Evolutionary conservation across 2,797 vertebrate species (phyloP).

Genomic region (Erethizon dorsatum): DNA sequence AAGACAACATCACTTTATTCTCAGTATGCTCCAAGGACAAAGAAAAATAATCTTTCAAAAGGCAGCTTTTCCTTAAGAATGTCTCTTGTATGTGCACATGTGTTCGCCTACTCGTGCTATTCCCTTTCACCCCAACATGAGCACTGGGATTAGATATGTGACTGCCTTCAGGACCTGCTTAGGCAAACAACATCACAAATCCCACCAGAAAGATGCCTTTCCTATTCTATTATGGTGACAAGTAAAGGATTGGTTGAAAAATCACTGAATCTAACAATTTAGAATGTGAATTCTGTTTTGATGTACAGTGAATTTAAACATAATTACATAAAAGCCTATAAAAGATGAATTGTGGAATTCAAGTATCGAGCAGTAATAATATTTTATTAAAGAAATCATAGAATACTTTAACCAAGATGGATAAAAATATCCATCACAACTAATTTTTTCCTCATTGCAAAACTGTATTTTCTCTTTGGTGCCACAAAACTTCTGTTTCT

Average conservation of each 20-base stretch:
- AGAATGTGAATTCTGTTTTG: background rate
- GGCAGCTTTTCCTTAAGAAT: background rate
- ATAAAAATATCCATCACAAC: background rate
- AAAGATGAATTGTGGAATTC: background rate
- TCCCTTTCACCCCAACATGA: background rate
- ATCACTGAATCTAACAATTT: background rate
- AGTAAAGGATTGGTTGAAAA: background rate
- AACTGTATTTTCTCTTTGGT: background rate
- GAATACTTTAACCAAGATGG: background rate
- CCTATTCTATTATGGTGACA: background rate
- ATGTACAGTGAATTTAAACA: background rate
- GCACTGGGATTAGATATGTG: too few species aligned
- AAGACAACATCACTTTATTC: background rate
- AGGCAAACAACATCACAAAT: background rate
- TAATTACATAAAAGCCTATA: background rate
- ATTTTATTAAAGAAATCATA: background rate
- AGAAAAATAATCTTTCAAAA: background rate
- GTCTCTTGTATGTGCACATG: background rate
- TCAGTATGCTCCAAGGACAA: background rate
- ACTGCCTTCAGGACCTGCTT: background rate
- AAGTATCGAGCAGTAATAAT: background rate
- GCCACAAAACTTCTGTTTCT: background rate
- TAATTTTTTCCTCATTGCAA: background rate
- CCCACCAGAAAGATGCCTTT: background rate
- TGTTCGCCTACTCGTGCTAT: background rate